Percentiles rank a stretch among this genome's conserved stretches.
phyloP scores from a whole-genome alignment of 2,888 invertebrate species.

The Lampropteryx suffumata region DNA sequence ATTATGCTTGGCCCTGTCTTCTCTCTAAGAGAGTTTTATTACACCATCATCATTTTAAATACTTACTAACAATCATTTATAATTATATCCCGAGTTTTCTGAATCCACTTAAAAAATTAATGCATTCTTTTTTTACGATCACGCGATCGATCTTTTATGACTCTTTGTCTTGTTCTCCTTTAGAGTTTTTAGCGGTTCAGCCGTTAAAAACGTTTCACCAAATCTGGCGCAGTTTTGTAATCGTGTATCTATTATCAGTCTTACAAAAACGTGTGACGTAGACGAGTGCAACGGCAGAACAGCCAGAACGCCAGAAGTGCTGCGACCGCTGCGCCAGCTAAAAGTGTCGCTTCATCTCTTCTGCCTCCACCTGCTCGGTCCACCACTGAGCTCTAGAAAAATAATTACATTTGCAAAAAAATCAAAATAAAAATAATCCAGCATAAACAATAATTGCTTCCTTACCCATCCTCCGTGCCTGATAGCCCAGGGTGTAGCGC shows the following conservation, averaged over 20 bases:
- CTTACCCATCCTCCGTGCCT: slow-evolving; percentile 84
- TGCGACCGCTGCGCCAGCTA: slow-evolving; percentile 73
- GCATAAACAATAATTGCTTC: too few relatives aligned
- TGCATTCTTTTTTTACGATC: too few relatives aligned
- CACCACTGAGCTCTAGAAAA: slow-evolving; percentile 70
- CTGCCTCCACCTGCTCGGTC: slow-evolving; percentile 67
- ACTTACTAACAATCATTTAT: background rate
- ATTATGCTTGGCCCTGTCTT: slow-evolving; percentile 7
- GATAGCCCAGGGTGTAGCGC: slow-evolving; percentile 82
- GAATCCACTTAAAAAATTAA: too few relatives aligned
- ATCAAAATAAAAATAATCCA: too few relatives aligned
- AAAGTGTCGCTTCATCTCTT: slow-evolving; percentile 66
- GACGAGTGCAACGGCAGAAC: slow-evolving; percentile 66
- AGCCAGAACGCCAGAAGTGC: slow-evolving; percentile 69
- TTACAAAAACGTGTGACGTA: slow-evolving; percentile 65
- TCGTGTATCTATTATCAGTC: slow-evolving; percentile 31
- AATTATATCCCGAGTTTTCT: too few relatives aligned
- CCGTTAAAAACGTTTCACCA: background rate
- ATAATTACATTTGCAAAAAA: background rate
- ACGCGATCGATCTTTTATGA: too few relatives aligned
- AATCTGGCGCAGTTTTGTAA: slow-evolving; percentile 9
- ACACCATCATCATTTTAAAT: slow-evolving; percentile 6
- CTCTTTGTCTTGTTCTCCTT: too few relatives aligned
- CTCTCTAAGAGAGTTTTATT: slow-evolving; percentile 11
- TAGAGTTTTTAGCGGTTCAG: too few relatives aligned